phyloP scores from a whole-genome alignment of 2,797 vertebrate genomes.

The Etheostoma perlongum region DNA sequence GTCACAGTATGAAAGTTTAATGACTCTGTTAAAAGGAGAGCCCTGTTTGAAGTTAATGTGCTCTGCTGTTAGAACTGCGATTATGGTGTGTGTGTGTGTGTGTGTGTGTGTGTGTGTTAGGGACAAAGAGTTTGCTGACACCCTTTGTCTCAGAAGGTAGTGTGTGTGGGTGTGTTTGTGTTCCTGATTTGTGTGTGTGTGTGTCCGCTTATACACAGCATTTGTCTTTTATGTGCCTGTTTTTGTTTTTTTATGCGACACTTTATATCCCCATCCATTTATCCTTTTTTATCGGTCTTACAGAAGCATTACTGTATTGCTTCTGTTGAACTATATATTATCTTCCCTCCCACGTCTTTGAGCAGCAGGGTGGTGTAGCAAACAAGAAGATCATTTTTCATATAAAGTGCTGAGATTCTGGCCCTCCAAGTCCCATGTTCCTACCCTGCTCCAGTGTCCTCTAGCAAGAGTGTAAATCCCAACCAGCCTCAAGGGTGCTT shows the following conservation, averaged over 20 bases:
- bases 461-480: conserved; percentile 41
- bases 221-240: conserved; percentile 77
- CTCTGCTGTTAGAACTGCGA: conserved; percentile 55
- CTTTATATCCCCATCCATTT: conserved; percentile 68
- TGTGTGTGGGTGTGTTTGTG: conserved; percentile 12
- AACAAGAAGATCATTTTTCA: conserved; percentile 57
- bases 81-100: conserved; percentile 34
- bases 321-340: conserved; percentile 48
- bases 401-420: conserved; percentile 32
- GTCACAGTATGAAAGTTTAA: conserved; percentile 69
- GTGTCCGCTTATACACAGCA: conserved; percentile 46
- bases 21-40: conserved; percentile 72
- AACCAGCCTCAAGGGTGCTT: conserved; percentile 27
- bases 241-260: conserved; percentile 75
- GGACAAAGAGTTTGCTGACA: conserved; percentile 45
- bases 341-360: conserved; percentile 36
- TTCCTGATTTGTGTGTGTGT: conserved; percentile 26
- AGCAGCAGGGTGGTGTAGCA: conserved; percentile 36
- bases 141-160: conserved; percentile 51
- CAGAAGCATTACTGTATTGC: conserved; percentile 58
- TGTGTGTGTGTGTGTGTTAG: conserved; percentile 16
- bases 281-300: conserved; percentile 59
- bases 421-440: conserved; percentile 25
- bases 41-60: conserved; percentile 65
- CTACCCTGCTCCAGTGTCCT: conserved; percentile 36